Evolutionary conservation across 2,797 vertebrate species (phyloP), one percentile per base, ranked within the genome.

Genomic region (Orestias chungarensis): DNA sequence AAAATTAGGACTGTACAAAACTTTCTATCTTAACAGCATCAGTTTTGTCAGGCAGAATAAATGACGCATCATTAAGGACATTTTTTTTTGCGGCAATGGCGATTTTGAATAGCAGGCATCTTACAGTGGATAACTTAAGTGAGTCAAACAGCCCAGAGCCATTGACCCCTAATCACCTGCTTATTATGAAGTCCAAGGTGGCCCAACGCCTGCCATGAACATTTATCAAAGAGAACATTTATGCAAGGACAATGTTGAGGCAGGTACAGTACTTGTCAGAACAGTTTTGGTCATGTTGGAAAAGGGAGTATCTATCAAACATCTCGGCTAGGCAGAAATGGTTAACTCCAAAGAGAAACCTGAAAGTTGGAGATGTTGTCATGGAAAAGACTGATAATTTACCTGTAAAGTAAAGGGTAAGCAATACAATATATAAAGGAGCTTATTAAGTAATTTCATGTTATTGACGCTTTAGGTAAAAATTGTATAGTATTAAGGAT

Each of bases 1-100:
- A 77, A 80, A 23, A 78, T 82, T 18, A 38, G 61, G 42, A 81
- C 70, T 1, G 23, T 74, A 0, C 72, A 35, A 25, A 68, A 70
- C 11, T 9, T 64, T 9, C 62, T 59, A 17, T 8, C 17, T 11
- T 59, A 29, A 59, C 55, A 54, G 57, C 18, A 35, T 61, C 33
- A 18, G 31, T 61, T 38, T 38, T 33, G 23, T 61, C 57, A 23
- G 57, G 31, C 57, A 61, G 57, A 61, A 61, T 61, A 11, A 33
- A 38, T 10, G 64, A 65, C 25, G 42, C 42, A 46, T 65, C 64
- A 3, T 44, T 65, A 11, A 18, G 42, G n/a, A 27, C 40, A 29
- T 64, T 64, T 40, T 64, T 64, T 27, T 64, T 44, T 29, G 62
- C 43, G 25, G 42, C 64, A 20, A 65, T 65, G 64, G n/a, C 42